A percentile compares a stretch with the other conserved stretches of the same genome.
Conservation (phyloP, 2,888 invertebrate genomes). For the Brachypterus glaber region DNA sequence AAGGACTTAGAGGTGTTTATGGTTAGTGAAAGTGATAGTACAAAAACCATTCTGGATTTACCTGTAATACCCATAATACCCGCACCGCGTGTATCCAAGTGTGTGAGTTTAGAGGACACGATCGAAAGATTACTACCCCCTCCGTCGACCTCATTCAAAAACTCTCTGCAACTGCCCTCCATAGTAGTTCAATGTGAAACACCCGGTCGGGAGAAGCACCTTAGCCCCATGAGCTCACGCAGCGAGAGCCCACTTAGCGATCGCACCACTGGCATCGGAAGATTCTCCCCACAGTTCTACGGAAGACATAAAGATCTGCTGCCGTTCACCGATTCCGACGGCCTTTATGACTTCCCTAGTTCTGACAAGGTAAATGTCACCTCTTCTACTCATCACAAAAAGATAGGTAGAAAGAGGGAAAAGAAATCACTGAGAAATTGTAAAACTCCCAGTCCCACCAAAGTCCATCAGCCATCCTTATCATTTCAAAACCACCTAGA, state of each 20-base stretch:
- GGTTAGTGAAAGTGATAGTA: slow-evolving; percentile 36
- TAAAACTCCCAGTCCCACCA: slow-evolving; percentile 47
- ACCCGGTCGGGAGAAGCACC: slow-evolving; percentile 28
- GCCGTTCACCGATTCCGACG: slow-evolving; percentile 71
- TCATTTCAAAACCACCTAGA: slow-evolving; percentile 51
- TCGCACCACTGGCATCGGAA: slow-evolving; percentile 52
- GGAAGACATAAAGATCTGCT: slow-evolving; percentile 52
- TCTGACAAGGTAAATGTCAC: slow-evolving; percentile 51
- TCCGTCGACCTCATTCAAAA: slow-evolving; percentile 31
- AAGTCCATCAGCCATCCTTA: slow-evolving; percentile 31
- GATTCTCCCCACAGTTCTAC: slow-evolving; percentile 65
- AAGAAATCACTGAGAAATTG: slow-evolving; percentile 42
- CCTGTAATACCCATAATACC: slow-evolving; percentile 36
- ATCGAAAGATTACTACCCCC: slow-evolving; percentile 37
- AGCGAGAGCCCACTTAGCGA: slow-evolving; percentile 73
- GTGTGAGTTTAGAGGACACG: slow-evolving; percentile 47
- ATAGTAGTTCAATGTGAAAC: slow-evolving; percentile 49
- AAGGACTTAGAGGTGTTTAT: slow-evolving; percentile 50
- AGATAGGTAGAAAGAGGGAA: slow-evolving; percentile 54
- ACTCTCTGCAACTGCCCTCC: slow-evolving; percentile 50
- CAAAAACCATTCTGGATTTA: slow-evolving; percentile 41
- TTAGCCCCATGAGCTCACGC: slow-evolving; percentile 68
- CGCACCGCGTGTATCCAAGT: slow-evolving; percentile 47
- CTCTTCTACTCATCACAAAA: slow-evolving; percentile 45
- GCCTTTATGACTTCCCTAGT: slow-evolving; percentile 69